Conservation (phyloP, 2,797 vertebrate genomes). For the Otolemur crassicaudatus region DNA sequence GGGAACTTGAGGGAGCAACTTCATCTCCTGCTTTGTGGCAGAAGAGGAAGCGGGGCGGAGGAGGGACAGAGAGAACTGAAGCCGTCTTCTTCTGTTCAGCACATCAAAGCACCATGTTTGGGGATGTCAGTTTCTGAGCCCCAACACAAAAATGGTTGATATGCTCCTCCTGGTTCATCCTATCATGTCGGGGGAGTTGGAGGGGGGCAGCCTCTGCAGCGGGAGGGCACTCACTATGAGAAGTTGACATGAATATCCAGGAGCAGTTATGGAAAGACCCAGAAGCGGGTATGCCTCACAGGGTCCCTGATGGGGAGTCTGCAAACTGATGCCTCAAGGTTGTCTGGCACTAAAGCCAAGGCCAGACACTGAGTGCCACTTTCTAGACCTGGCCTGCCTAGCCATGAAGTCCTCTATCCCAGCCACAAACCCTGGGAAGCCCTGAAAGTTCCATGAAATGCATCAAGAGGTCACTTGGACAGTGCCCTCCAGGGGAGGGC, state of each 20-base stretch:
- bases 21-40: not conserved
- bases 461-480: not conserved
- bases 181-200: too few species aligned
- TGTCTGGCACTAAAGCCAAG: not conserved
- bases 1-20: not conserved
- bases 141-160: not conserved
- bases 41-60: not conserved
- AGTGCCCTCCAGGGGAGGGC: accelerated
- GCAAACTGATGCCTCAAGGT: not conserved
- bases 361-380: not conserved
- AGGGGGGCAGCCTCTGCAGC: not conserved
- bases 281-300: not conserved
- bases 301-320: not conserved
- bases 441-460: not conserved
- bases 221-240: not conserved
- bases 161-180: not conserved
- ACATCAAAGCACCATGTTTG: not conserved
- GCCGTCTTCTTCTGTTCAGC: not conserved
- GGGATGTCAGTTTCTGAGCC: not conserved
- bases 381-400: not conserved
- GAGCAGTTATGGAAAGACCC: not conserved
- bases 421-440: not conserved
- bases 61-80: not conserved
- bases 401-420: not conserved
- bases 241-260: not conserved